A percentile compares a stretch with the other conserved stretches of the same genome.
Evolutionary conservation across 2,797 vertebrate species (phyloP).

Genomic region (Cygnus olor): DNA sequence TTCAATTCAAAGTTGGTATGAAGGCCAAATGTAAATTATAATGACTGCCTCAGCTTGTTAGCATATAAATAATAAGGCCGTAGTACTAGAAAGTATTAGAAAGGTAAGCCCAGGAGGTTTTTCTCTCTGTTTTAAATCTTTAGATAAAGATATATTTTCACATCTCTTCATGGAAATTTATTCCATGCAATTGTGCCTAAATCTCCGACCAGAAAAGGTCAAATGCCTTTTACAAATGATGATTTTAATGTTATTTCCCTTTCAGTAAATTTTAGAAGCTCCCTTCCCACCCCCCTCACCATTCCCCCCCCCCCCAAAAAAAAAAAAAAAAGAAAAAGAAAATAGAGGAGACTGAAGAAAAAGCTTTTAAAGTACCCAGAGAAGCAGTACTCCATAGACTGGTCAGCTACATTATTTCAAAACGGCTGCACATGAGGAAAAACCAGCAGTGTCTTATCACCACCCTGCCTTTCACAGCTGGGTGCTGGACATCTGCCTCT

Average conservation of each 20-base stretch:
- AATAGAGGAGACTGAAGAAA: background rate
- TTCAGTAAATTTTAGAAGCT: background rate
- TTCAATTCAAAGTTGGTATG: background rate
- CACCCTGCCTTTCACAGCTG: background rate
- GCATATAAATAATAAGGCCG: background rate
- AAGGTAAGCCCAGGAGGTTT: background rate
- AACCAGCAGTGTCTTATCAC: background rate
- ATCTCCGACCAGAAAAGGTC: background rate
- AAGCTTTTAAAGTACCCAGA: background rate
- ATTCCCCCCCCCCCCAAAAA: no score
- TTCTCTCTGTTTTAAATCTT: background rate
- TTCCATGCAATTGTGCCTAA: background rate
- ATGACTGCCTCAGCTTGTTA: background rate
- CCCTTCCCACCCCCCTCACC: no score
- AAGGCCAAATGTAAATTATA: background rate
- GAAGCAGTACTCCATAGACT: background rate
- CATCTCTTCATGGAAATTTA: background rate
- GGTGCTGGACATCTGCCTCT: background rate
- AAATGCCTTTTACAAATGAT: background rate
- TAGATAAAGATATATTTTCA: background rate
- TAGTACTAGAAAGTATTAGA: background rate
- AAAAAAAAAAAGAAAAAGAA: background rate
- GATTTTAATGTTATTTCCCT: background rate
- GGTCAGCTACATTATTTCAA: background rate
- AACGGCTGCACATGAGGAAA: background rate